A percentile compares a stretch with the other conserved stretches of the same genome.
These are phyloP conservation scores for Meandrina meandrites DNA, from an alignment of 92 coral and sea anemone species.

Conservation along the genomic window DNA sequence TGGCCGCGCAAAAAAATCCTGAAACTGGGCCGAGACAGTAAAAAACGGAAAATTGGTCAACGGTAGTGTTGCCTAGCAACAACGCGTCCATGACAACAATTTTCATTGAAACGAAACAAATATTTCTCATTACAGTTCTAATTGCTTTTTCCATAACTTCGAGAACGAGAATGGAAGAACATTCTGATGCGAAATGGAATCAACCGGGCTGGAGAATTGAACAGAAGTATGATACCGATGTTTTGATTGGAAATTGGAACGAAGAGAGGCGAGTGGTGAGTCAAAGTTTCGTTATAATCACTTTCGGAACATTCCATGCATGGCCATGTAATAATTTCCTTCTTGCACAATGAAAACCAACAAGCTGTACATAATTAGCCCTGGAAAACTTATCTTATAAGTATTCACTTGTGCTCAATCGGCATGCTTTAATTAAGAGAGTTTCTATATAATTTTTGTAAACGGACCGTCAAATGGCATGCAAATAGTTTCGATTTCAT, in stretches of 20 bases:
- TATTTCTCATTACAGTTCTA: conserved; percentile 33
- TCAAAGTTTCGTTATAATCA: background rate
- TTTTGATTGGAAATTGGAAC: conserved; percentile 96
- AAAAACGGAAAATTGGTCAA: background rate
- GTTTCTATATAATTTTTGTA: background rate
- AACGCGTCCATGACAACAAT: conserved; percentile 56
- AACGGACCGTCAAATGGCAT: background rate
- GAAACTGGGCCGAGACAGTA: conserved; percentile 20
- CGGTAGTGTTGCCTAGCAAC: conserved; percentile 65
- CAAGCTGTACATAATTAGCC: conserved; percentile 6
- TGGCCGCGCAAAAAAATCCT: background rate
- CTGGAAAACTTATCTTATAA: background rate
- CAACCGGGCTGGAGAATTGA: conserved; percentile 97
- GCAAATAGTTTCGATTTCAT: background rate
- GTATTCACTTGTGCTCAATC: background rate
- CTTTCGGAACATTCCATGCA: background rate
- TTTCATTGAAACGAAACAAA: conserved; percentile 53
- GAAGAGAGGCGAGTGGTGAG: conserved; percentile 92
- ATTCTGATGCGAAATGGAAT: conserved; percentile 83
- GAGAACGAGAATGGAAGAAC: conserved; percentile 54
- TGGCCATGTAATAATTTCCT: conserved; percentile 6
- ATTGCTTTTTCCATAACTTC: conserved; percentile 34
- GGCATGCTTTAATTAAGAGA: too few relatives aligned
- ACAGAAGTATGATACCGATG: conserved; percentile 78
- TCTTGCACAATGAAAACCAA: conserved; percentile 7